phyloP scores from a whole-genome alignment of 2,797 vertebrate genomes.

The Euthynnus affinis region DNA sequence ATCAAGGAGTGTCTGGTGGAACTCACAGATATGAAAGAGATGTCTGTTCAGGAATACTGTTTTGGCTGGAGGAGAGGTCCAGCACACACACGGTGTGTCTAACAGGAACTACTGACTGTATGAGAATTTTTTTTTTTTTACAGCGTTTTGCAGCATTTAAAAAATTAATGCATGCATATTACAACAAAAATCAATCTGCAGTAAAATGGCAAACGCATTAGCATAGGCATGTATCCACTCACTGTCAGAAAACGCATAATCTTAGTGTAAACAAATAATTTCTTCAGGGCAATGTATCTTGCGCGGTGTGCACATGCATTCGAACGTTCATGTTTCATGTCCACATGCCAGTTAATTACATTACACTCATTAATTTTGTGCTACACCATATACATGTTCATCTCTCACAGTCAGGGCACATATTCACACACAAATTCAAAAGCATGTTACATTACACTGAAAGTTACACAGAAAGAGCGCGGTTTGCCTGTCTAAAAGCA shows the following conservation, averaged over 20 bases:
- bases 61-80: constrained; percentile 27
- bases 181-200: constrained; percentile 6
- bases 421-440: constrained; percentile 11
- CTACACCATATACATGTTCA: not conserved
- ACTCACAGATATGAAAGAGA: constrained; percentile 55
- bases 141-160: not conserved
- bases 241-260: constrained; percentile 4
- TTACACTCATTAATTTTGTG: constrained; percentile 3
- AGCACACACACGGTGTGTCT: constrained; percentile 17
- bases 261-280: not conserved
- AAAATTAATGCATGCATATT: constrained; percentile 29
- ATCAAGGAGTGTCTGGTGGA: constrained; percentile 58
- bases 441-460: not conserved
- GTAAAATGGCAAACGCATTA: constrained; percentile 6
- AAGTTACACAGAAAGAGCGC: constrained; percentile 10
- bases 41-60: constrained; percentile 44
- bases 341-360: not conserved
- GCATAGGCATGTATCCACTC: not conserved
- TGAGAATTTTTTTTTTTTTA: constrained; percentile 1
- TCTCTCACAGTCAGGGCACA: not conserved
- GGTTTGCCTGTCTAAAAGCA: constrained; percentile 33
- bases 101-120: constrained; percentile 3
- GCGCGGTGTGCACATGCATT: not conserved
- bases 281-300: not conserved
- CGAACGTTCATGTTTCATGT: not conserved